Conservation (phyloP, 2,888 invertebrate genomes). For the Cephus pygmeus region DNA sequence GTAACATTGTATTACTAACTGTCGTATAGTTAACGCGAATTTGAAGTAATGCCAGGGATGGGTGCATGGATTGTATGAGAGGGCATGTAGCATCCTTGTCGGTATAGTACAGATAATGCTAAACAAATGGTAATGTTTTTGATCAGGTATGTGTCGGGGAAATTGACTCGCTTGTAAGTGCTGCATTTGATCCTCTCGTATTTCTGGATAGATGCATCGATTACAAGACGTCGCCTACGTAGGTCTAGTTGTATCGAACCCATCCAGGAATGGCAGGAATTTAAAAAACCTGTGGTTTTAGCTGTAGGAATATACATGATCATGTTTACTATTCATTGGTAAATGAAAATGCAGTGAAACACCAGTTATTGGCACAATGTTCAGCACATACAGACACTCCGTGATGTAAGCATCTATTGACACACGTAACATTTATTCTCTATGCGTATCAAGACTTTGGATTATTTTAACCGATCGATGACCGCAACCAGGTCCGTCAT, state of each 20-base stretch:
- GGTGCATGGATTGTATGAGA: background rate
- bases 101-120: conserved; percentile 37
- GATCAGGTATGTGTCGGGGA: conserved; percentile 29
- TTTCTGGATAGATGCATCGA: conserved; percentile 30
- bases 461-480: background rate
- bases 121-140: conserved; percentile 28
- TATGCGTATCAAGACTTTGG: background rate
- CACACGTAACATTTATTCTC: background rate
- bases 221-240: conserved; percentile 7
- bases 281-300: conserved; percentile 20
- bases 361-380: conserved; percentile 1
- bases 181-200: conserved; percentile 30
- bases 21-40: conserved; percentile 31
- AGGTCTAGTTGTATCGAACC: conserved; percentile 18
- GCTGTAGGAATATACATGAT: conserved; percentile 19
- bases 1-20: conserved; percentile 43
- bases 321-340: conserved; percentile 4
- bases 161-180: conserved; percentile 28
- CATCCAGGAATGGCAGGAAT: conserved; percentile 24
- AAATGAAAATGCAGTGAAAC: background rate
- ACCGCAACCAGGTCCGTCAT: background rate
- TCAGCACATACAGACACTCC: background rate
- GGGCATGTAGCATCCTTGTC: conserved; percentile 1
- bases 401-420: background rate
- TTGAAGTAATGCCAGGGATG: conserved; percentile 4